Conservation (phyloP, 2,888 invertebrate species). For the Eupithecia inturbata region DNA sequence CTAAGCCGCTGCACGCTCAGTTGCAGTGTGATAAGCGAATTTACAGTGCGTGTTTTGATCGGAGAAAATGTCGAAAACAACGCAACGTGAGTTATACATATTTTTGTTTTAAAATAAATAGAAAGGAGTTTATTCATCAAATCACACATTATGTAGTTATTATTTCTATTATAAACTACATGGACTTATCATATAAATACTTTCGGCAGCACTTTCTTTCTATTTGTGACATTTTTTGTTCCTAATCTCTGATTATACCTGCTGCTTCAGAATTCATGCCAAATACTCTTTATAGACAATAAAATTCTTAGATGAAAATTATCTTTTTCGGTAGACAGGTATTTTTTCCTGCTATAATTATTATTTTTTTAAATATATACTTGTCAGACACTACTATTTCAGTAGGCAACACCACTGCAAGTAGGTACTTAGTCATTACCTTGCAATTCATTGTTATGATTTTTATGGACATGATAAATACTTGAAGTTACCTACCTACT, state of each 20-base stretch:
- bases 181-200: not conserved
- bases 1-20: constrained; percentile 45
- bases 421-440: not conserved
- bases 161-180: not conserved
- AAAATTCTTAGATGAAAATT: not conserved
- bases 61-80: constrained; percentile 63
- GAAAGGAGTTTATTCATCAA: not conserved
- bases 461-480: not conserved
- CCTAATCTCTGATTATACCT: not conserved
- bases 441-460: not conserved
- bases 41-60: constrained; percentile 39
- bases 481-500: not conserved
- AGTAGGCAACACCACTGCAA: not conserved
- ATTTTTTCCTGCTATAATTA: not conserved
- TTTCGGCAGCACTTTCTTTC: not conserved
- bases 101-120: constrained; percentile 1
- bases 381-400: not conserved
- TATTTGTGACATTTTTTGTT: not conserved
- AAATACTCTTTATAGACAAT: not conserved
- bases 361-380: not conserved
- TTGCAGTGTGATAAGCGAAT: constrained; percentile 34
- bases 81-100: constrained; percentile 61
- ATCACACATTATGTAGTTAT: not conserved
- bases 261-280: not conserved
- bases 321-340: not conserved